Evolutionary conservation across 2,797 vertebrate genomes (phyloP).

Genomic region (Rhinatrema bivittatum): DNA sequence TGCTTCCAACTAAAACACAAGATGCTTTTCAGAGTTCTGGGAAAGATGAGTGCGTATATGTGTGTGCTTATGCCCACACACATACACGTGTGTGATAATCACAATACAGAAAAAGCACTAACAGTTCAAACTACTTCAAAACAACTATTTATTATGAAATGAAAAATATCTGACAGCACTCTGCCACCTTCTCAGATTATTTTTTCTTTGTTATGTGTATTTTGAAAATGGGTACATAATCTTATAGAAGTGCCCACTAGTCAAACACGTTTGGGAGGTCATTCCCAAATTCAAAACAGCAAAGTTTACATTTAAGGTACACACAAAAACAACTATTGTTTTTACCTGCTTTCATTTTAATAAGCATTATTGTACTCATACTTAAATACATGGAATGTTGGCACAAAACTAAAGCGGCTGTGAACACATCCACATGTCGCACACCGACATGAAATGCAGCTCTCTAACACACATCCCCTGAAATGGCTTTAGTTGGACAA

Average conservation of each 20-base stretch:
- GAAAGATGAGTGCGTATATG: no score
- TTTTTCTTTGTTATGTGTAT: constrained; percentile 28
- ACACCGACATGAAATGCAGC: constrained; percentile 41
- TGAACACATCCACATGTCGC: constrained; percentile 47
- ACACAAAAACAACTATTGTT: constrained; percentile 51
- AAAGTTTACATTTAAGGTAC: constrained; percentile 55
- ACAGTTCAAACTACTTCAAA: constrained; percentile 22
- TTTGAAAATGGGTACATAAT: constrained; percentile 29
- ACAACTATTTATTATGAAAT: background rate
- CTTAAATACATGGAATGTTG: constrained; percentile 67
- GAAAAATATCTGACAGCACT: constrained; percentile 15
- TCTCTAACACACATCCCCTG: constrained; percentile 49
- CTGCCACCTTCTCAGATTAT: constrained; percentile 20
- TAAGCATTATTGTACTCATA: constrained; percentile 51
- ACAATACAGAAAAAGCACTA: constrained; percentile 12
- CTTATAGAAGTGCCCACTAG: constrained; percentile 33
- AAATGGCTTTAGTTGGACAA: constrained; percentile 56
- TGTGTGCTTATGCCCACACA: no score
- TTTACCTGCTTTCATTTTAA: constrained; percentile 57
- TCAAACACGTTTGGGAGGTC: constrained; percentile 36
- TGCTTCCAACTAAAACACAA: constrained; percentile 8
- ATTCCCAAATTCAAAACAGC: constrained; percentile 40
- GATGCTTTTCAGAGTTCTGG: constrained; percentile 7
- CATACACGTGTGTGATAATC: constrained; percentile 5
- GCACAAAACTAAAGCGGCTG: constrained; percentile 61